Percentiles rank a stretch among this genome's conserved stretches.
Conservation (phyloP, 2,888 invertebrate species). For the Abscondita cerata region DNA sequence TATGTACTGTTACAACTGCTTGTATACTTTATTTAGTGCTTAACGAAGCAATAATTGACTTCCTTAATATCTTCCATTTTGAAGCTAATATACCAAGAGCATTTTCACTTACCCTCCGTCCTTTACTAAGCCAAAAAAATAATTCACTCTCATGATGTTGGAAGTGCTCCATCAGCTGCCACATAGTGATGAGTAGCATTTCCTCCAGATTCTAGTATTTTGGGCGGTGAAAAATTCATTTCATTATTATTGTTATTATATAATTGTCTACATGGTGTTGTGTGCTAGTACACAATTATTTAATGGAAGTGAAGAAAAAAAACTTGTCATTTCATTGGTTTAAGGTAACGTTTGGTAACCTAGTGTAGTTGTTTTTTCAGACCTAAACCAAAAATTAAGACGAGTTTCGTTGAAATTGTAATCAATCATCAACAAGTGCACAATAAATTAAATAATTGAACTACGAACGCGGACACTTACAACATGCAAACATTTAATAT, state of each 20-base stretch:
- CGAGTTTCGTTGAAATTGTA: too few relatives aligned
- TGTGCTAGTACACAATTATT: too few relatives aligned
- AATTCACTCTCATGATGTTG: background rate
- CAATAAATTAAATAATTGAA: too few relatives aligned
- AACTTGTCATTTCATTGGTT: too few relatives aligned
- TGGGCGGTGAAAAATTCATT: background rate
- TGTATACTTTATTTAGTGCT: background rate
- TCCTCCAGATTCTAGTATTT: conserved; percentile 2
- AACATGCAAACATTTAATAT: too few relatives aligned
- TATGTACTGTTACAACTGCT: background rate
- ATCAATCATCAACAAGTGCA: too few relatives aligned
- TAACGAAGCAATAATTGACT: conserved; percentile 2
- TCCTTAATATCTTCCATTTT: background rate
- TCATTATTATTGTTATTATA: background rate
- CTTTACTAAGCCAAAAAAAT: background rate
- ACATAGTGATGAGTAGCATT: background rate
- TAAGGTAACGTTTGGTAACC: too few relatives aligned
- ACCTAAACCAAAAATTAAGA: too few relatives aligned
- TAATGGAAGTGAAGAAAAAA: too few relatives aligned
- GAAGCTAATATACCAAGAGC: conserved; percentile 2
- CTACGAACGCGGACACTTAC: too few relatives aligned
- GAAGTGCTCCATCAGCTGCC: conserved; percentile 1
- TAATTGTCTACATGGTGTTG: conserved; percentile 4
- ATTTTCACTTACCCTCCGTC: conserved; percentile 2
- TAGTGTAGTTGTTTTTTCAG: too few relatives aligned